Base-by-base conservation (phyloP, 2,888 invertebrate genomes). In the Bursaphelenchus okinawaensis region DNA sequence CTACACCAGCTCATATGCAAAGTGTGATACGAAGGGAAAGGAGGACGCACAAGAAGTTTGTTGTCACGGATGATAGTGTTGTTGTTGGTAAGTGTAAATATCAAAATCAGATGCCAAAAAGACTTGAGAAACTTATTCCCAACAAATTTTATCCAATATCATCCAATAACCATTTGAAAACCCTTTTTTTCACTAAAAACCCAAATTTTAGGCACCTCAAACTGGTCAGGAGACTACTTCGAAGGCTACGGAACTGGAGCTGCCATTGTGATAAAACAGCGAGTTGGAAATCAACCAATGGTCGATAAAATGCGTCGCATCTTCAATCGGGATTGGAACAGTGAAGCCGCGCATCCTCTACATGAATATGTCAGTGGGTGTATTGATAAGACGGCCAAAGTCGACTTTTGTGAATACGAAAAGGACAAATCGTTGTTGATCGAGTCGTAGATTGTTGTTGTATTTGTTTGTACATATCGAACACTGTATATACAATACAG, bases 161-260 rank as follows among this genome's bases (percentile, higher is more conserved):
- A n/a, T n/a, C n/a, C n/a, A n/a, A n/a, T 50, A 19, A 8, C 3
- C 40, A 40, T 40, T 4, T 9, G 8, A 40, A 40, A 40, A 40
- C 40, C 12, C n/a, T 40, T 1, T 2, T 40, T 40, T 16, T 40
- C 40, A 4, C 40, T 8, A 31, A 8, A 55, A 31, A 54, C 52
- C 20, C 40, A 62, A 22, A 59, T 68, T 76, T 50, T 75, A 87
- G 87, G 88, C 12, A 95, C 95, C 0, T 94, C 94, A 31, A 96
- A 95, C 85, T 96, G 96, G 96, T 90, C 92, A 0, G 95, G 91
- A 0, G 95, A 96, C 84, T 96, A 95, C 84, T 96, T 98, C 83
- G 88, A 88, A 0, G 87, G 88, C 75, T 93, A 94, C 0, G 76
- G 77, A 4, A 94, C 90, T 1, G 96, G 96, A 12, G 88, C 91